Percentiles rank a stretch among this genome's conserved stretches.
These are phyloP conservation scores for Dinocampus coccinellae DNA, from an alignment of 2,888 invertebrate genomes.

Conservation along the genomic window DNA sequence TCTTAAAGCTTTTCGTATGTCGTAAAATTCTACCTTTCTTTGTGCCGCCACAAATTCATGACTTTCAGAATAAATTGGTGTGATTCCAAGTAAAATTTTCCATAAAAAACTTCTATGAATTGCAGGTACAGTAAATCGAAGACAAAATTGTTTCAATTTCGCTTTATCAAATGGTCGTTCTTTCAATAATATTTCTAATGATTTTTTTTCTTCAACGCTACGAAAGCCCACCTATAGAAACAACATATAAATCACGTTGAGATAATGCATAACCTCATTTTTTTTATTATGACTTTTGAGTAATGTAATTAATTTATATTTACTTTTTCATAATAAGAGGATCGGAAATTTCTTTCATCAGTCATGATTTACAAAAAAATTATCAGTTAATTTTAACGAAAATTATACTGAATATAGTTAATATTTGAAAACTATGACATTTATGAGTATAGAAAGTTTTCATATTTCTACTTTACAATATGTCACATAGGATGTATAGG, in stretches of 20 bases:
- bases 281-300: neutral
- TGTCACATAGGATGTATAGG: no score
- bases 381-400: no score
- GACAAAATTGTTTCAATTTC: slow-evolving; percentile 87
- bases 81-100: slow-evolving; percentile 86
- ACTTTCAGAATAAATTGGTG: slow-evolving; percentile 83
- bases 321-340: slow-evolving; percentile 84
- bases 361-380: slow-evolving; percentile 60
- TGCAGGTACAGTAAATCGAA: slow-evolving; percentile 86
- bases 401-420: no score
- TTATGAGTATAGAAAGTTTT: no score
- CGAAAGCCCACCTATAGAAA: slow-evolving; percentile 81
- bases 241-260: neutral
- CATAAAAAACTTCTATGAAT: slow-evolving; percentile 85
- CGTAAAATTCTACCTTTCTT: slow-evolving; percentile 81
- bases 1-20: slow-evolving; percentile 79
- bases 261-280: neutral
- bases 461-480: no score
- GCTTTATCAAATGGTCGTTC: slow-evolving; percentile 85
- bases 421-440: no score
- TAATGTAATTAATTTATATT: neutral
- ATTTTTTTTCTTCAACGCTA: slow-evolving; percentile 91
- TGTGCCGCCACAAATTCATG: slow-evolving; percentile 83
- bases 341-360: slow-evolving; percentile 85
- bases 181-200: slow-evolving; percentile 87